A percentile compares a stretch with the other conserved stretches of the same genome.
phyloP scores from a whole-genome alignment of 2,113 vertebrate genomes.

The Hemiscyllium ocellatum region DNA sequence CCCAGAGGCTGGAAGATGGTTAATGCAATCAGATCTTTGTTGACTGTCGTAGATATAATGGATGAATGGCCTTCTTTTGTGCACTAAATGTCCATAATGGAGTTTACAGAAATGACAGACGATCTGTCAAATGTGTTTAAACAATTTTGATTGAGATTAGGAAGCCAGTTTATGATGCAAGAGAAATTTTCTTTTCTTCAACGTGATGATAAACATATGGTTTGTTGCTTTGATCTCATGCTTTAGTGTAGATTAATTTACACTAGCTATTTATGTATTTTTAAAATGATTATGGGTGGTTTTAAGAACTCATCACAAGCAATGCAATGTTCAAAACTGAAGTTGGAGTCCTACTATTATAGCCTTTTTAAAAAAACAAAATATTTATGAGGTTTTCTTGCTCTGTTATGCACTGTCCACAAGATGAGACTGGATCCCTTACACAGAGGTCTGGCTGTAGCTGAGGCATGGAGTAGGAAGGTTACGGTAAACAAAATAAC shows the following conservation, averaged over 20 bases:
- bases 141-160: not conserved
- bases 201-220: not conserved
- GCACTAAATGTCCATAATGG: not conserved
- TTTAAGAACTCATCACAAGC: not conserved
- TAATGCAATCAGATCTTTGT: no score
- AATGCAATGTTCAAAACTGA: not conserved
- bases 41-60: no score
- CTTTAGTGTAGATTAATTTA: not conserved
- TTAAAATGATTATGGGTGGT: not conserved
- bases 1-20: no score
- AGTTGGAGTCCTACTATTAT: not conserved
- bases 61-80: no score
- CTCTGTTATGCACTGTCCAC: not conserved
- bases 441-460: not conserved
- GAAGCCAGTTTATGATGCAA: not conserved
- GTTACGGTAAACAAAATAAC: not conserved
- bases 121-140: not conserved
- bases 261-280: not conserved
- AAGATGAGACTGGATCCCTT: not conserved
- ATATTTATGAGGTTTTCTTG: not conserved
- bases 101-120: not conserved
- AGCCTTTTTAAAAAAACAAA: not conserved
- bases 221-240: not conserved
- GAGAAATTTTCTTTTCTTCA: not conserved
- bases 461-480: not conserved